phyloP scores from a whole-genome alignment of 1,140 invertebrate genomes.

The Panagrolaimus sp. region DNA sequence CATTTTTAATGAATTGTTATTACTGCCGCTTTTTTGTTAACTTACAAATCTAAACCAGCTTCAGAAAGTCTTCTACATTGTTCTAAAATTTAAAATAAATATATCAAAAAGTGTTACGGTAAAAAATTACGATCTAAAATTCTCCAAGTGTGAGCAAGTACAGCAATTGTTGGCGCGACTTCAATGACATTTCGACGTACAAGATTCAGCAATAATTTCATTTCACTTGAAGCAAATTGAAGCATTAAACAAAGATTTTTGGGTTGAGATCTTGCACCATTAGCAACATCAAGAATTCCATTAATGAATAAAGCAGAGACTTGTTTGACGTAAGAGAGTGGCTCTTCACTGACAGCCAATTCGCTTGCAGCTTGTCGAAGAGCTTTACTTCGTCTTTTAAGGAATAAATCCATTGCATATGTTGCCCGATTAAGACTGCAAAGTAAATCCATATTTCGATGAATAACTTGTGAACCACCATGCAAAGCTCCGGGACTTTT shows the following conservation, averaged over 20 bases:
- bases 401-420: conserved; percentile 76
- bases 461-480: conserved; percentile 78
- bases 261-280: conserved; percentile 72
- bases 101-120: too few relatives aligned
- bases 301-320: conserved; percentile 80
- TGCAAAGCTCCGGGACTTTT: conserved; percentile 65
- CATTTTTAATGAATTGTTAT: too few relatives aligned
- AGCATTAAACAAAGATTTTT: conserved; percentile 59
- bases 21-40: too few relatives aligned
- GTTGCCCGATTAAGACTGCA: conserved; percentile 34
- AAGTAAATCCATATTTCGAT: conserved; percentile 63
- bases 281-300: conserved; percentile 77
- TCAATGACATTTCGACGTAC: conserved; percentile 85
- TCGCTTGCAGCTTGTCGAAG: conserved; percentile 76
- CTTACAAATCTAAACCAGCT: conserved; percentile 74
- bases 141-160: conserved; percentile 39
- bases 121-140: conserved; percentile 28
- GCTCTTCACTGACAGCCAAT: conserved; percentile 80
- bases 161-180: conserved; percentile 68
- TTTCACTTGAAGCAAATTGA: conserved; percentile 64
- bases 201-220: conserved; percentile 74
- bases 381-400: conserved; percentile 76
- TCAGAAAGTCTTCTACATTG: conserved; percentile 65
- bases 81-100: conserved; percentile 10
- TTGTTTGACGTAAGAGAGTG: conserved; percentile 75